Conservation (phyloP, 2,797 vertebrate species). For the Sciaenops ocellatus region DNA sequence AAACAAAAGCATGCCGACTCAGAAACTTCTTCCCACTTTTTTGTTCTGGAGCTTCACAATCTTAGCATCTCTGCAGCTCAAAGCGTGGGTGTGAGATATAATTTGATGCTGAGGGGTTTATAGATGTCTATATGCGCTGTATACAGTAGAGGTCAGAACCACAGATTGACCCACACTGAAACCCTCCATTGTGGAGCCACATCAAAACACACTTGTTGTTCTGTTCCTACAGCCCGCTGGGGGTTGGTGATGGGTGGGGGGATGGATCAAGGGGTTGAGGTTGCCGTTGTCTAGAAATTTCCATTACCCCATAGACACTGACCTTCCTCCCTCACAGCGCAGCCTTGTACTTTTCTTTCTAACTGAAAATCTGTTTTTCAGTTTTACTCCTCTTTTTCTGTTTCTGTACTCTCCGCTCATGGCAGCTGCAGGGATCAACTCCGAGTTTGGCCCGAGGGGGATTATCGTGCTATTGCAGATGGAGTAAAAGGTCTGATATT, state of each 20-base stretch:
- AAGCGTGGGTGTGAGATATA: slow-evolving; percentile 49
- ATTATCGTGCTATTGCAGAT: slow-evolving; percentile 43
- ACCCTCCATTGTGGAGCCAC: slow-evolving; percentile 69
- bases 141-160: slow-evolving; percentile 56
- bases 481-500: slow-evolving; percentile 56
- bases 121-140: slow-evolving; percentile 37
- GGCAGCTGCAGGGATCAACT: slow-evolving; percentile 70
- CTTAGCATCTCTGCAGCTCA: slow-evolving; percentile 11
- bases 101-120: slow-evolving; percentile 40
- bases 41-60: neutral
- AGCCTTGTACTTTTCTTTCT: slow-evolving; percentile 57
- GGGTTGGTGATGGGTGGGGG: slow-evolving; percentile 44
- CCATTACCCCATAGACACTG: slow-evolving; percentile 72
- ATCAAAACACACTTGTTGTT: slow-evolving; percentile 75
- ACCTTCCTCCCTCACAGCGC: slow-evolving; percentile 76
- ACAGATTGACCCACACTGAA: slow-evolving; percentile 61
- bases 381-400: slow-evolving; percentile 15
- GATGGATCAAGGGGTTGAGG: slow-evolving; percentile 59
- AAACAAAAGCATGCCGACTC: neutral
- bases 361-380: slow-evolving; percentile 52
- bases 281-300: slow-evolving; percentile 67
- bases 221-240: slow-evolving; percentile 46
- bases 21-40: neutral
- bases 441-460: slow-evolving; percentile 12
- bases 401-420: slow-evolving; percentile 9